Evolutionary conservation across 2,113 vertebrate species (phyloP), one percentile per base, ranked within the genome.

Genomic region (Oceanodroma tethys): DNA sequence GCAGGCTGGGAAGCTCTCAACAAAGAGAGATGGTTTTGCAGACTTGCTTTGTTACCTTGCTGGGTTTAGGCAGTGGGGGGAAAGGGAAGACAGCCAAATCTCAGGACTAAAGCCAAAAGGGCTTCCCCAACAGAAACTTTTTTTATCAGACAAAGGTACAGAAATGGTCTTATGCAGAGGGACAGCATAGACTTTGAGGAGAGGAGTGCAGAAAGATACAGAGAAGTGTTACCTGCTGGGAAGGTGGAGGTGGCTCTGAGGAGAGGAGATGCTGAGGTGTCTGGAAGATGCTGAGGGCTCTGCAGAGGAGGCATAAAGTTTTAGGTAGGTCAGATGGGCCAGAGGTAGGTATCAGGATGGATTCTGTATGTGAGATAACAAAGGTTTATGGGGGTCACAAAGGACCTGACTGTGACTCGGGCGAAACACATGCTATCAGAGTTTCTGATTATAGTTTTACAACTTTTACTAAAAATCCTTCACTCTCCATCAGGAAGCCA

Each of bases 361-460:
- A 43, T 66, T 62, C 56, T 82, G 16, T 47, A 32, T 34, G 32
- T 59, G 78, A 47, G 27, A 70, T 45, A 34, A 34, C 29, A 73
- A 13, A 14, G 17, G 8, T 40, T 72, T 95, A 43, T 42, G 45
- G 30, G 16, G 21, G 47, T 91, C 81, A 88, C 47, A 65, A 70
- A 90, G 63, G 75, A 67, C 11, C 7, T 56, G 68, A 30, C n/a
- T 58, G 18, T 68, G 56, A 86, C 73, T 91, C 50, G 66, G 59
- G 27, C 3, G 5, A 67, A 94, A 73, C 48, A 89, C 63, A 91
- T 71, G 68, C 20, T 68, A 15, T 66, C 34, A 60, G 63, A 94
- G 68, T 86, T 96, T 88, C 81, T 90, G 84, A 68, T 94, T 68
- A 72, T 52, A 93, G 66, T 86, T 95, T 78, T 88, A 86, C 32